Evolutionary conservation across 1,140 invertebrate genomes (phyloP), one percentile per base, ranked within the genome.

Genomic region (Drosophila virilis): DNA sequence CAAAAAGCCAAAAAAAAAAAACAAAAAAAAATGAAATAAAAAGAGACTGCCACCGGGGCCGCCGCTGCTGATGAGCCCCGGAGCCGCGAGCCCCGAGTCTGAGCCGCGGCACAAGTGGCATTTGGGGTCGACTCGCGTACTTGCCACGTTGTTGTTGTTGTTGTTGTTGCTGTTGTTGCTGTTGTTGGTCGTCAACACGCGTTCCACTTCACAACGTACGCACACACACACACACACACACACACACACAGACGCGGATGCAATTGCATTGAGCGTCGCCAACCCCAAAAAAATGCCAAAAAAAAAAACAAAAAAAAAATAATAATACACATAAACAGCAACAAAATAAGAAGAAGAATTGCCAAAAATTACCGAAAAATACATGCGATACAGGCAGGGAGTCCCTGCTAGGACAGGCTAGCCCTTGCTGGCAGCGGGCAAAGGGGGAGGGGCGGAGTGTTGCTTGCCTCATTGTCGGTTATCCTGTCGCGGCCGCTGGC

Each of bases 181-280:
- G 55, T 32, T 45, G 60, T 33, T 50, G 68, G 51, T 51, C 68
- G 60, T 71, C 68, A 64, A 71, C 76, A 58, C 76, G 77, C 82
- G 82, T 85, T 86, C 82, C 82, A 86, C 82, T 86, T 86, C 82
- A 88, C 70, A 82, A 86, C 83, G 76, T 83, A 82, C 83, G 46
- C 66, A 81, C 74, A 71, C 10, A 43, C 50, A 43, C 81, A 85
- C 82, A 46, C 65, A 81, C 74, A 68, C 9, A 51, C 51, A 35
- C 17, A 51, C 55, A 43, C 45, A 50, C 45, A 50, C 45, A 43
- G 43, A 67, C 43, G 59, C 64, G 74, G 72, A 78, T 86, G 82
- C 84, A 88, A 89, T 80, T 89, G 83, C 83, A 83, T 50, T 65
- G 37, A 32, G 15, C 64, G 48, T 45, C 54, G 70, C 54, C 83